Conservation (phyloP, 2,888 invertebrate species). For the Drosophila picticornis region DNA sequence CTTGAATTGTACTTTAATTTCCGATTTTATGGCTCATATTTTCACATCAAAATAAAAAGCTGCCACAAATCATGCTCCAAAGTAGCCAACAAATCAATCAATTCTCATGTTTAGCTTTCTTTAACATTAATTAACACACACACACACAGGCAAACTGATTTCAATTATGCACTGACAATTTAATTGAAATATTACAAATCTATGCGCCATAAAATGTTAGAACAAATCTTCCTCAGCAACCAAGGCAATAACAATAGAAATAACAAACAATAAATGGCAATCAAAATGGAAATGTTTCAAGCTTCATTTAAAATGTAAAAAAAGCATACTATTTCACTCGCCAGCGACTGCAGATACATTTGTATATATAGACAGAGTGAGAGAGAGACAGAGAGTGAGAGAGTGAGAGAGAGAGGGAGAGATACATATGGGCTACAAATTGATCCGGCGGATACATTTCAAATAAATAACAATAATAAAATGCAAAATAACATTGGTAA, state of each 20-base stretch:
- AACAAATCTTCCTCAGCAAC: constrained; percentile 65
- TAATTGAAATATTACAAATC: constrained; percentile 77
- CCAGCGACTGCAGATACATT: not conserved
- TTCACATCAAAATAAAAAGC: not conserved
- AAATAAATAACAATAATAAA: constrained; percentile 71
- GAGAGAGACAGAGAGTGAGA: not conserved
- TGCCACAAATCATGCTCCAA: constrained; percentile 13
- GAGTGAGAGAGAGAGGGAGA: not conserved
- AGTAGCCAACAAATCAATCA: constrained; percentile 41
- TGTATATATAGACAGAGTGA: not conserved
- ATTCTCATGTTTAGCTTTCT: constrained; percentile 30
- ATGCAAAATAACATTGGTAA: constrained; percentile 57
- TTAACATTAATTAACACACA: constrained; percentile 51
- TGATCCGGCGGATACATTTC: constrained; percentile 78
- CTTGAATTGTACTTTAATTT: not conserved
- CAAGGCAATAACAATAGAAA: constrained; percentile 42
- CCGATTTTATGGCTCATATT: not conserved
- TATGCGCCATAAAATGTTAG: constrained; percentile 77
- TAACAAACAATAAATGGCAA: constrained; percentile 62
- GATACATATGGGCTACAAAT: constrained; percentile 50
- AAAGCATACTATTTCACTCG: constrained; percentile 19
- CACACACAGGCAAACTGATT: constrained; percentile 27
- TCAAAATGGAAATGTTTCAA: constrained; percentile 73
- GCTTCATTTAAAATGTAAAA: constrained; percentile 64
- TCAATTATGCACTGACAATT: constrained; percentile 71